phyloP scores from a whole-genome alignment of 2,888 invertebrate species.

The Melinopterus prodromus region DNA sequence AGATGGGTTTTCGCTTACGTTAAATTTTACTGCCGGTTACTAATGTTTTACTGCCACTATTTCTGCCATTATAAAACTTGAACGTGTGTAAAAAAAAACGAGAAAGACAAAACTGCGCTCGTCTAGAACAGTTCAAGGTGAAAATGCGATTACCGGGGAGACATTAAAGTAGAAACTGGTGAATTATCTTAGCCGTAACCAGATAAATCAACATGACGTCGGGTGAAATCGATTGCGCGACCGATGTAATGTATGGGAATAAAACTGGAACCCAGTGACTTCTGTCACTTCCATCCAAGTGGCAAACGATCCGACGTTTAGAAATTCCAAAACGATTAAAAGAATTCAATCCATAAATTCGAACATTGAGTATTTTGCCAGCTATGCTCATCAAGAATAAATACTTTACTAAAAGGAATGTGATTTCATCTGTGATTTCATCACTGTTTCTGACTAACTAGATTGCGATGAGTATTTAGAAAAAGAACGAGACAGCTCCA shows the following conservation, averaged over 20 bases:
- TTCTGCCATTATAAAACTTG: neutral
- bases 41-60: neutral
- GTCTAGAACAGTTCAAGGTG: neutral
- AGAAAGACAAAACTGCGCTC: neutral
- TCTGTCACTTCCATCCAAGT: neutral
- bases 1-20: too few relatives aligned
- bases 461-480: too few relatives aligned
- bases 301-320: neutral
- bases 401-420: too few relatives aligned
- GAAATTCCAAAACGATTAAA: neutral
- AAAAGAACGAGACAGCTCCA: too few relatives aligned
- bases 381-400: too few relatives aligned
- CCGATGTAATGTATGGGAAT: neutral
- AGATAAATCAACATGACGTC: constrained; percentile 4
- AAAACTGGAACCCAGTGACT: neutral
- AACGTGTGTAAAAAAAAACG: neutral
- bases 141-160: neutral
- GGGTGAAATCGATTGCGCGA: neutral
- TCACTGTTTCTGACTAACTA: too few relatives aligned
- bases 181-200: neutral
- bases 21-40: too few relatives aligned
- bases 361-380: neutral
- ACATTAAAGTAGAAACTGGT: constrained; percentile 1
- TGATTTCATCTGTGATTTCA: too few relatives aligned
- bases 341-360: neutral